A percentile compares a stretch with the other conserved stretches of the same genome.
These are phyloP conservation scores for Tanaodytes sp. DNA, from an alignment of 2,888 invertebrate species.

Conservation along the genomic window DNA sequence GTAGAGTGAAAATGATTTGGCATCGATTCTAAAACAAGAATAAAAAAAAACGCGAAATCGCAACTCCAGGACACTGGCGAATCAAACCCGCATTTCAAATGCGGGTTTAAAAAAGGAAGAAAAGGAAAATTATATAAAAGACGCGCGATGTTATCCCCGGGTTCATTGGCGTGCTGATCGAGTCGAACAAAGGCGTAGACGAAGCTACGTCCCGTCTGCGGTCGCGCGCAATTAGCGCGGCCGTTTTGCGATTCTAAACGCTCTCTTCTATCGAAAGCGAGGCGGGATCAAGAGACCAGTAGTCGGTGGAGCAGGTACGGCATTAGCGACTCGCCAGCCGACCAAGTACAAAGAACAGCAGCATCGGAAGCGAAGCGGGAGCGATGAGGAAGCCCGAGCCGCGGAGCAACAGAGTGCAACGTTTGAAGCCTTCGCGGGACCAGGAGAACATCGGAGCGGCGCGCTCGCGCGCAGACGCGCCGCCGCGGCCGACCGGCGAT, in stretches of 20 bases:
- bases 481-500: too few relatives aligned
- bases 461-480: too few relatives aligned
- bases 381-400: constrained; percentile 60
- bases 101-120: too few relatives aligned
- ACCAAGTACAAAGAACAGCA: constrained; percentile 30
- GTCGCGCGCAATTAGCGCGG: constrained; percentile 40
- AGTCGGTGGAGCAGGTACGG: constrained; percentile 63
- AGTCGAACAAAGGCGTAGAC: too few relatives aligned
- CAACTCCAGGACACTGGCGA: too few relatives aligned
- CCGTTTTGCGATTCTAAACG: constrained; percentile 57
- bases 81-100: too few relatives aligned
- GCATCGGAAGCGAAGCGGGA: constrained; percentile 46
- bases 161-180: too few relatives aligned
- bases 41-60: too few relatives aligned
- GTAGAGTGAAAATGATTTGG: constrained; percentile 90
- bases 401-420: constrained; percentile 71
- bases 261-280: constrained; percentile 68
- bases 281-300: constrained; percentile 71
- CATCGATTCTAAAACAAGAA: constrained; percentile 80
- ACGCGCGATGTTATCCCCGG: too few relatives aligned
- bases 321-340: constrained; percentile 18
- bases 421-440: constrained; percentile 68
- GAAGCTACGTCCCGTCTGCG: background rate
- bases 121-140: too few relatives aligned
- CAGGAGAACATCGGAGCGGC: constrained; percentile 67